Base-by-base conservation (phyloP, 2,888 invertebrate genomes). In the Drosophila meridionalis region DNA sequence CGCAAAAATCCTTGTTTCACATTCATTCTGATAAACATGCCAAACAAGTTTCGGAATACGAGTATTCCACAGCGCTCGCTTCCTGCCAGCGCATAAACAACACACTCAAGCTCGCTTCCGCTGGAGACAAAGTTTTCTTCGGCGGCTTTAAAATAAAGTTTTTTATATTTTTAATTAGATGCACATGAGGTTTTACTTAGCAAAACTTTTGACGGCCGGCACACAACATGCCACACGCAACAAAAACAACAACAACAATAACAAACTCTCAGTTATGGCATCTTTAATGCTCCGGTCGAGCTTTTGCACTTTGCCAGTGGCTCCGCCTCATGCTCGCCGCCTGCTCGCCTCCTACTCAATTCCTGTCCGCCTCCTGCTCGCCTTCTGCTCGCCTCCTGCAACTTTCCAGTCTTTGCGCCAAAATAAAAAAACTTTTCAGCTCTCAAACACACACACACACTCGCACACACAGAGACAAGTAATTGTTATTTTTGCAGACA, bases 151-250 rank as follows among this genome's bases (percentile, higher is more conserved):
- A 87, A 85, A 78, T 87, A 85, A 85, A 85, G 76, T 85, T 87
- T 89, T 86, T 87, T 89, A 87, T 87, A 89, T 87, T 88, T 89
- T 87, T 87, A 87, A 87, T 87, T 87, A 87, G 89, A 85, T 87
- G 89, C 87, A 89, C 88, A 87, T 87, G 86, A 85, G 89, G 80
- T 89, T 85, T 85, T 82, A 87, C 84, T 89, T 87, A 80, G 55
- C 82, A 82, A 82, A 76, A 83, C 72, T 83, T 85, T 79, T 85
- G 88, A 85, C 81, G 81, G 68, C 86, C 74, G 52, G 26, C 69
- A 61, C 56, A 74, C 52, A 71, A 32, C 62, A 43, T n/a, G 20
- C 12, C 66, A 69, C 40, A 47, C 53, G 12, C 26, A 28, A 12
- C 45, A 45, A 52, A 28, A 45, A 57, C 52, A 58, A 32, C 53